Percentiles rank a stretch among this genome's conserved stretches.
Evolutionary conservation across 2,797 vertebrate species (phyloP).

Genomic region (Merluccius polli): DNA sequence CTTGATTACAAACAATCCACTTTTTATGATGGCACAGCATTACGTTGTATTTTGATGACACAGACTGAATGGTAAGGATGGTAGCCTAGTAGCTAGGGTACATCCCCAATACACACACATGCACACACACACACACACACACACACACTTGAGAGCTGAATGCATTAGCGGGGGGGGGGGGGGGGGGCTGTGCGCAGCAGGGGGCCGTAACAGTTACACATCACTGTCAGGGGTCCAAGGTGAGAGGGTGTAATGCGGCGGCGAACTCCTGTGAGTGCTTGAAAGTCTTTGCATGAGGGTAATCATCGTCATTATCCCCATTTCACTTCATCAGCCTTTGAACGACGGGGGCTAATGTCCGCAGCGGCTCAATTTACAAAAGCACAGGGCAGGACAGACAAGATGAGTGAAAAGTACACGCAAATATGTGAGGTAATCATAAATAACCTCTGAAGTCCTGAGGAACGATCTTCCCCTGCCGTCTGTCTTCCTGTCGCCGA

Average conservation of each 20-base stretch:
- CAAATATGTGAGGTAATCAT: neutral
- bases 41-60: too few species aligned
- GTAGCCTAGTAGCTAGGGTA: too few species aligned
- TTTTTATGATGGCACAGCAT: too few species aligned
- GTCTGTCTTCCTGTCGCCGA: too few species aligned
- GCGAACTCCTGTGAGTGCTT: neutral
- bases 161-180: slow-evolving; percentile 47
- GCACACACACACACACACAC: slow-evolving; percentile 31
- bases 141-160: slow-evolving; percentile 15
- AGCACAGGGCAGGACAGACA: neutral
- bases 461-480: too few species aligned
- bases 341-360: neutral
- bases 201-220: neutral
- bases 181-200: neutral
- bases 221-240: neutral
- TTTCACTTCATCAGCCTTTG: neutral
- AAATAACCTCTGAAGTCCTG: neutral
- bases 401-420: neutral
- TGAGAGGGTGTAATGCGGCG: neutral
- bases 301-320: neutral
- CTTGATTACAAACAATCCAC: too few species aligned
- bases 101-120: neutral
- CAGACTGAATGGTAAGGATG: too few species aligned
- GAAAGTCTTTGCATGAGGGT: neutral
- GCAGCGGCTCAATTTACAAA: neutral